phyloP scores from a whole-genome alignment of 2,113 vertebrate species.

The Caranx ignobilis region DNA sequence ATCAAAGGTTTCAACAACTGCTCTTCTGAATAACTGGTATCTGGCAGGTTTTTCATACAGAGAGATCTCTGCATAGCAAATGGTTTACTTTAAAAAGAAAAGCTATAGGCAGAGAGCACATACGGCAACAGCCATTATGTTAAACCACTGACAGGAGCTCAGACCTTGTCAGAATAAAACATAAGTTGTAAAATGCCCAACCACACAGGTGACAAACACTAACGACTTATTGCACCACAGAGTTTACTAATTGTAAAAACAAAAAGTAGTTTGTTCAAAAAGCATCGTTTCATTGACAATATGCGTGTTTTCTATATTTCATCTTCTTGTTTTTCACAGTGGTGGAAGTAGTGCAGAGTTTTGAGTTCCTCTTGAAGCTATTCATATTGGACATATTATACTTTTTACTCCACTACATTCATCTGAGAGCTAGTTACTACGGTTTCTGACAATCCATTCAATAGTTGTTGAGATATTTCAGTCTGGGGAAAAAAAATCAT shows the following conservation, averaged over 20 bases:
- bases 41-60: background rate
- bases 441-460: too few relatives aligned
- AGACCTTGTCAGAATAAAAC: slow-evolving; percentile 33
- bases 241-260: background rate
- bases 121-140: background rate
- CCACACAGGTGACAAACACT: slow-evolving; percentile 21
- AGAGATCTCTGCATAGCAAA: background rate
- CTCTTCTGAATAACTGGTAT: background rate
- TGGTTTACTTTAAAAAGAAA: background rate
- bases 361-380: background rate
- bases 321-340: background rate
- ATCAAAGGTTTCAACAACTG: background rate
- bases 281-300: too few relatives aligned
- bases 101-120: background rate
- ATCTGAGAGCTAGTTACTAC: background rate
- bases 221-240: background rate
- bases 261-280: background rate
- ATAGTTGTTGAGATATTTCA: background rate
- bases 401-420: background rate
- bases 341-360: background rate
- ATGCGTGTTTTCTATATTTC: too few relatives aligned
- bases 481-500: background rate
- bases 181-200: slow-evolving; percentile 15
- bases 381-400: background rate
- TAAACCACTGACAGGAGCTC: slow-evolving; percentile 16